Evolutionary conservation across 53 echinoderm and acorn worm species (phyloP).

Genomic region (Echinarachnius parma): DNA sequence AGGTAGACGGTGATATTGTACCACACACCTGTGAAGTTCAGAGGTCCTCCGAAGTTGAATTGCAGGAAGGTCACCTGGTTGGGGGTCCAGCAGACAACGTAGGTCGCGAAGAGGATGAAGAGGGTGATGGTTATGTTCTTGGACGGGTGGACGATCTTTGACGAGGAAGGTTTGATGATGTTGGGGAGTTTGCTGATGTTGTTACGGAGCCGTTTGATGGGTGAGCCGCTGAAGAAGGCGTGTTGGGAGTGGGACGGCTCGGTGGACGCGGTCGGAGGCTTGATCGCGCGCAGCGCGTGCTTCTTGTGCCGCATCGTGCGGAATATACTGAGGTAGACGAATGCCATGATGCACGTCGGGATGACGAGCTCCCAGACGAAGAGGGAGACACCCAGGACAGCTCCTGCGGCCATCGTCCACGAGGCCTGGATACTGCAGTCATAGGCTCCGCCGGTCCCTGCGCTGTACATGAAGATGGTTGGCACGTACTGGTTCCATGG

Average conservation of each 20-base stretch:
- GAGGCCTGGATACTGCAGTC: slow-evolving; percentile 49
- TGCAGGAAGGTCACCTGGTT: slow-evolving; percentile 90
- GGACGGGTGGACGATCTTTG: slow-evolving; percentile 31
- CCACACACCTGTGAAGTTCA: slow-evolving; percentile 77
- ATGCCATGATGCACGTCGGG: slow-evolving; percentile 73
- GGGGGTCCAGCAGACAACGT: slow-evolving; percentile 89
- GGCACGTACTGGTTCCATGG: slow-evolving; percentile 82
- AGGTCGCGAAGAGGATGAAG: slow-evolving; percentile 72
- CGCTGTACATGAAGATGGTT: slow-evolving; percentile 60
- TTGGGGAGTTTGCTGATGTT: no score
- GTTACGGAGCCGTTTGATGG: no score
- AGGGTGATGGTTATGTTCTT: slow-evolving; percentile 84
- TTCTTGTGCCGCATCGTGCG: slow-evolving; percentile 56
- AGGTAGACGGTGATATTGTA: slow-evolving; percentile 77
- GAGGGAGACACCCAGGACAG: slow-evolving; percentile 47
- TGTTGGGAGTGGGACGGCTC: no score
- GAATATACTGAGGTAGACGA: slow-evolving; percentile 64
- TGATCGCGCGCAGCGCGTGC: slow-evolving; percentile 35
- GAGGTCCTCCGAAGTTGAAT: slow-evolving; percentile 78
- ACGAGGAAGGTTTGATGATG: no score
- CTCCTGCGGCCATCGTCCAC: slow-evolving; percentile 55
- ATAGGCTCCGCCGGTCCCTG: not conserved
- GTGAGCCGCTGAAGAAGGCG: no score
- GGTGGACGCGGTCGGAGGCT: slow-evolving; percentile 8
- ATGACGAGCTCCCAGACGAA: slow-evolving; percentile 86